Conservation (phyloP, 2,888 invertebrate species). For the Barypeithes pellucidus region DNA sequence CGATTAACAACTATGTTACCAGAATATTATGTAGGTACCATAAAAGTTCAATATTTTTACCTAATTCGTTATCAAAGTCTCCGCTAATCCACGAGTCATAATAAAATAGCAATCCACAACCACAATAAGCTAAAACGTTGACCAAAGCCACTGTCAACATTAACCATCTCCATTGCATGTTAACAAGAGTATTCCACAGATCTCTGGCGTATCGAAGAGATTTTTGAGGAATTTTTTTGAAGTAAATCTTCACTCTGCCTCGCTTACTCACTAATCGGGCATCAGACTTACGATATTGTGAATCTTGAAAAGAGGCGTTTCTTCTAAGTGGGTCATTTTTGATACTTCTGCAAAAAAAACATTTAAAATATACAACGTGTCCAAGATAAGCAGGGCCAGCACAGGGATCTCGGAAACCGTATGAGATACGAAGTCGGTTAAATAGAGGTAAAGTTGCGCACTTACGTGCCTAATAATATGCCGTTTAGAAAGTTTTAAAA, state of each 20-base stretch:
- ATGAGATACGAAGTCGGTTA: too few species aligned
- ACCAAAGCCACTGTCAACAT: conserved; percentile 55
- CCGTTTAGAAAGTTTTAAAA: too few species aligned
- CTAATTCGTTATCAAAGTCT: conserved; percentile 53
- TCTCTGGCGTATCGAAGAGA: conserved; percentile 58
- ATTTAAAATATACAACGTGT: neutral
- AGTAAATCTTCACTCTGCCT: conserved; percentile 68
- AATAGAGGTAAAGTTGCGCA: too few species aligned
- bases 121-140: conserved; percentile 57
- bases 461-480: too few species aligned
- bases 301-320: conserved; percentile 38
- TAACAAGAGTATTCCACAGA: conserved; percentile 59
- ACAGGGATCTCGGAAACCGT: too few species aligned
- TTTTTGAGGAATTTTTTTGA: conserved; percentile 57
- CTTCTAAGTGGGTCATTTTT: conserved; percentile 45
- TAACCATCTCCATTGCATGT: conserved; percentile 61
- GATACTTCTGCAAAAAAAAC: conserved; percentile 18
- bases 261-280: conserved; percentile 69
- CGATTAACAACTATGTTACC: too few species aligned
- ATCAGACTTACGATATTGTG: conserved; percentile 37
- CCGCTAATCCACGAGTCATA: conserved; percentile 59
- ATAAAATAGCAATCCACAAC: conserved; percentile 57
- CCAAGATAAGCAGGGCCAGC: too few species aligned
- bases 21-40: too few species aligned
- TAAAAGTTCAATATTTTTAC: too few species aligned